Percentiles rank a stretch among this genome's conserved stretches.
phyloP scores from a whole-genome alignment of 1,140 invertebrate genomes.

The Psix sp. region DNA sequence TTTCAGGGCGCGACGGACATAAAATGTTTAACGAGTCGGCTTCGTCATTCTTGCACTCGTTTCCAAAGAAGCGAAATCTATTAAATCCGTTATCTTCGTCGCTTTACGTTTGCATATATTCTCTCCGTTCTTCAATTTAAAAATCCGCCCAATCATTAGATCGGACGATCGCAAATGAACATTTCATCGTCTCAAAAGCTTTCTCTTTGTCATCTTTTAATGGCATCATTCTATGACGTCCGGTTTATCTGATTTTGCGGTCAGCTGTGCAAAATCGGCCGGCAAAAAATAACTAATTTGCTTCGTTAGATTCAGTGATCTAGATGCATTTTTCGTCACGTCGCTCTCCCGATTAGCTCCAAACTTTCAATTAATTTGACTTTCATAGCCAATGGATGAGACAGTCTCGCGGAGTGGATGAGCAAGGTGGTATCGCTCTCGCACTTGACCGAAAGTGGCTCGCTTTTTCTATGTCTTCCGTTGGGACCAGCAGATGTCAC shows the following conservation, averaged over 20 bases:
- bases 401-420: conserved; percentile 3
- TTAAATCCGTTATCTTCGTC: conserved; percentile 61
- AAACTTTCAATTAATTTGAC: conserved; percentile 73
- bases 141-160: no score
- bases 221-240: no score
- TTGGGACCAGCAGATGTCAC: conserved; percentile 56
- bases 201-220: no score
- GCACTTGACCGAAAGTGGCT: conserved; percentile 14
- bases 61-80: conserved; percentile 29
- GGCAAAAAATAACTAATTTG: no score
- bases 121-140: conserved; percentile 11
- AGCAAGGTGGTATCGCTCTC: conserved; percentile 16
- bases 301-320: background rate
- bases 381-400: conserved; percentile 62
- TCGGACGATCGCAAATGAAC: no score
- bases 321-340: conserved; percentile 4
- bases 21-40: conserved; percentile 52
- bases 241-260: no score
- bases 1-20: conserved; percentile 30
- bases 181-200: no score
- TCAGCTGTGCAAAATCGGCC: no score
- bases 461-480: conserved; percentile 46
- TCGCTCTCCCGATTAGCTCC: conserved; percentile 67
- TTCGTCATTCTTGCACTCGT: conserved; percentile 13
- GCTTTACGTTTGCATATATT: conserved; percentile 40